These are phyloP conservation scores for Drosophila paranaensis DNA, from an alignment of 2,888 invertebrate genomes.

Conservation along the genomic window DNA sequence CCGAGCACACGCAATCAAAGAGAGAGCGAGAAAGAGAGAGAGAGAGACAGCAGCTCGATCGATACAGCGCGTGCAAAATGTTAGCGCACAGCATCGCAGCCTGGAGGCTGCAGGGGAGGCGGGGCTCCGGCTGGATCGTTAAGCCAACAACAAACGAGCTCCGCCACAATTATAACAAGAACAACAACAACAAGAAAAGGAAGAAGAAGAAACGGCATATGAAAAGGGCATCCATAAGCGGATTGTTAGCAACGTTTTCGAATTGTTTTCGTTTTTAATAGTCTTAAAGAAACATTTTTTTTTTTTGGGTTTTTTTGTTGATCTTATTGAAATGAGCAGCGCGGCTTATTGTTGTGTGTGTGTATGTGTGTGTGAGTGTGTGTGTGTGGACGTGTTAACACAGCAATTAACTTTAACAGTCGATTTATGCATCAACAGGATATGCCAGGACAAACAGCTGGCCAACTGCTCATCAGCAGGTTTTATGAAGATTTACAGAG, in stretches of 20 bases:
- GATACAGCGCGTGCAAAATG: constrained; percentile 71
- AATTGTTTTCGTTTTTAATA: constrained; percentile 48
- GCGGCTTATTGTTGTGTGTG: constrained; percentile 27
- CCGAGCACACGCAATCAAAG: constrained; percentile 62
- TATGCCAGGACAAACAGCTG: constrained; percentile 43
- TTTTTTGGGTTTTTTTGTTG: constrained; percentile 30
- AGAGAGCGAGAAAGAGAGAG: constrained; percentile 10
- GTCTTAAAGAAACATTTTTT: constrained; percentile 63
- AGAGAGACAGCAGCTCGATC: constrained; percentile 27
- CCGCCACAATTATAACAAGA: constrained; percentile 27
- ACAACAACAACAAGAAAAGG: constrained; percentile 10
- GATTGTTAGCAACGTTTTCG: constrained; percentile 58
- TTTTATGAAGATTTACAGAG: constrained; percentile 32
- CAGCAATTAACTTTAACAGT: constrained; percentile 74
- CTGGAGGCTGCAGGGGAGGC: constrained; percentile 5
- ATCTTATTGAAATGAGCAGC: constrained; percentile 75
- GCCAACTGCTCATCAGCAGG: constrained; percentile 34
- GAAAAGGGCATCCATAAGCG: constrained; percentile 52
- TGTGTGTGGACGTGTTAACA: constrained; percentile 70
- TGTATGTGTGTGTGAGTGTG: constrained; percentile 28
- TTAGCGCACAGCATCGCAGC: constrained; percentile 37
- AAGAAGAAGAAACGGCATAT: constrained; percentile 10
- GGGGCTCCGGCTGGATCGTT: constrained; percentile 32
- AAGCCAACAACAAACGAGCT: constrained; percentile 58
- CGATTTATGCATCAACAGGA: constrained; percentile 72